Percentiles rank a stretch among this genome's conserved stretches.
Conservation (phyloP, 2,888 invertebrate species). For the Conus canariensis region DNA sequence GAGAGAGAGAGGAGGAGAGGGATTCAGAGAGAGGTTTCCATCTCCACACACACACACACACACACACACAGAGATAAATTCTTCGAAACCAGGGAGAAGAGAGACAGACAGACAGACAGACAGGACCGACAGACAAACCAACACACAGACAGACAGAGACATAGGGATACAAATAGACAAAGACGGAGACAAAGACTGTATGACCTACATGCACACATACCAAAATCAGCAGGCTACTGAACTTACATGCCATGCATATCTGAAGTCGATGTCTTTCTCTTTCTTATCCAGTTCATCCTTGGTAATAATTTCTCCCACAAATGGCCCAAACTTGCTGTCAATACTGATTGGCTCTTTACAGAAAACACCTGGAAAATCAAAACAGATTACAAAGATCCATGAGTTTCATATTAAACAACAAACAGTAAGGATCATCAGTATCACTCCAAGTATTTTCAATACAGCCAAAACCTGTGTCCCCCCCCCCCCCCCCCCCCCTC, state of each 20-base stretch:
- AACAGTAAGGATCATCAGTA: no score
- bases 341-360: conserved; percentile 59
- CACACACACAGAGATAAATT: no score
- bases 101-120: background rate
- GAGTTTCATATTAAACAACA: no score
- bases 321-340: conserved; percentile 73
- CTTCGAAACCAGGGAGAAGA: no score
- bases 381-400: background rate
- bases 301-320: conserved; percentile 69
- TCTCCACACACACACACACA: no score
- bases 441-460: background rate
- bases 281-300: conserved; percentile 56
- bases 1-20: no score
- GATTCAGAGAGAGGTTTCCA: no score
- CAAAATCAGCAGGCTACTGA: background rate
- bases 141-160: background rate
- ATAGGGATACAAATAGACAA: background rate
- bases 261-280: conserved; percentile 62
- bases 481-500: no score
- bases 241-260: conserved; percentile 76
- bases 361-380: conserved; percentile 65
- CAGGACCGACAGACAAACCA: background rate
- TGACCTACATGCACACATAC: background rate
- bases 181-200: background rate
- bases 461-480: background rate